phyloP scores from a whole-genome alignment of 2,797 vertebrate genomes.

The Ptychadena robeensis region DNA sequence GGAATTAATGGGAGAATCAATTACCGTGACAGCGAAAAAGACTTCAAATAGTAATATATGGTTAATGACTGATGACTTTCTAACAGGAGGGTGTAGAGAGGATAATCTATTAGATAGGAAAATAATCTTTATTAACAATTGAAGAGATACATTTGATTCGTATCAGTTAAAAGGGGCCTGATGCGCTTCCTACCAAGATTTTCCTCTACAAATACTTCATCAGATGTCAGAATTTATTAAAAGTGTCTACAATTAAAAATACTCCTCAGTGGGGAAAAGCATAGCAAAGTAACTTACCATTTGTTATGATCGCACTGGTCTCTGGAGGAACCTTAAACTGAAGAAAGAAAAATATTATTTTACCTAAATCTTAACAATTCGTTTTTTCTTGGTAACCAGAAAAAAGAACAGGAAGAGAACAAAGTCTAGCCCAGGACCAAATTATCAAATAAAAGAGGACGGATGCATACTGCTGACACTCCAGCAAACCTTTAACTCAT shows the following conservation, averaged over 20 bases:
- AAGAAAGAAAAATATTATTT: slow-evolving; percentile 57
- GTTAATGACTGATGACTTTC: too few relatives aligned
- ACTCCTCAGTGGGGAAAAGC: background rate
- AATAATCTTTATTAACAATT: too few relatives aligned
- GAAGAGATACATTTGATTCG: too few relatives aligned
- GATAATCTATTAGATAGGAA: too few relatives aligned
- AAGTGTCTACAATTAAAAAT: background rate
- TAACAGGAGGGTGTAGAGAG: too few relatives aligned
- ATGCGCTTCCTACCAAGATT: background rate
- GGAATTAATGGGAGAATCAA: too few relatives aligned
- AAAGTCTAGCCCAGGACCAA: too few relatives aligned
- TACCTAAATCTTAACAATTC: background rate
- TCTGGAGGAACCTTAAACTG: slow-evolving; percentile 97
- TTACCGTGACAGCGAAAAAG: too few relatives aligned
- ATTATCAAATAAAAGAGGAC: background rate
- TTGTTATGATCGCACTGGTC: slow-evolving; percentile 97
- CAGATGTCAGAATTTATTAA: background rate
- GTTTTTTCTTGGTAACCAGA: background rate
- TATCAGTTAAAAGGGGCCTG: background rate
- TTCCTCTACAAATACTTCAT: background rate
- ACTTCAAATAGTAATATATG: too few relatives aligned
- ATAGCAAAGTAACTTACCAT: slow-evolving; percentile 82
- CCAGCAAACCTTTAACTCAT: too few relatives aligned
- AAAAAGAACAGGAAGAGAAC: too few relatives aligned
- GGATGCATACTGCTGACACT: too few relatives aligned